Percentiles rank a stretch among this genome's conserved stretches.
These are phyloP conservation scores for Catonia carolina DNA, from an alignment of 2,888 invertebrate genomes.

Conservation along the genomic window DNA sequence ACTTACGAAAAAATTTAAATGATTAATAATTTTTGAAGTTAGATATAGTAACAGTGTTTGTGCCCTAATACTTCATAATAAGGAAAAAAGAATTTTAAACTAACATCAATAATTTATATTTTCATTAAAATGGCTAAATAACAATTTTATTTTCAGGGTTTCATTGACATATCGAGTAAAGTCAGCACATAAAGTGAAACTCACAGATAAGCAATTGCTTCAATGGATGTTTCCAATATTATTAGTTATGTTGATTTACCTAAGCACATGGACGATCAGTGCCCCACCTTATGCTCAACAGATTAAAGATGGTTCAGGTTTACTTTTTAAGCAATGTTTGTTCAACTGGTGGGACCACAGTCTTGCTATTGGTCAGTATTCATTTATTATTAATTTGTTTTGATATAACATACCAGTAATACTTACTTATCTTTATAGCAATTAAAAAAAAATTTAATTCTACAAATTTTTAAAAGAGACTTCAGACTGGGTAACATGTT, in stretches of 20 bases:
- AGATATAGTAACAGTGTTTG: too few relatives aligned
- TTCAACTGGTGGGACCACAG: conserved; percentile 96
- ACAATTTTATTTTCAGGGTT: conserved; percentile 69
- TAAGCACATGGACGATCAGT: conserved; percentile 85
- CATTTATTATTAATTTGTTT: neutral
- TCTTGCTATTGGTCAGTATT: conserved; percentile 65
- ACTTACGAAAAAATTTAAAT: too few relatives aligned
- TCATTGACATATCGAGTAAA: conserved; percentile 89
- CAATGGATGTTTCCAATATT: conserved; percentile 91
- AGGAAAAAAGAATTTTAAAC: too few relatives aligned
- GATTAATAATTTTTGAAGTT: too few relatives aligned
- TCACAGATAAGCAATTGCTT: conserved; percentile 85
- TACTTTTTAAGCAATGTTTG: conserved; percentile 83
- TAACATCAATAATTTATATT: too few relatives aligned
- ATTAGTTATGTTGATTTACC: conserved; percentile 80
- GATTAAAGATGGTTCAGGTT: conserved; percentile 64
- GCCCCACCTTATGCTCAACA: conserved; percentile 76
- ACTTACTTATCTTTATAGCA: neutral
- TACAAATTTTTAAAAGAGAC: neutral
- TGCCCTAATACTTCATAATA: too few relatives aligned
- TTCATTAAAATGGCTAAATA: too few relatives aligned
- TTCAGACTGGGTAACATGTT: too few relatives aligned
- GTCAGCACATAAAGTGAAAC: conserved; percentile 84
- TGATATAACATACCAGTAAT: neutral
- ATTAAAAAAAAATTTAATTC: neutral